A percentile compares a stretch with the other conserved stretches of the same genome.
Evolutionary conservation across 64 coral and sea anemone species (phyloP).

Genomic region (Pachyseris speciosa): DNA sequence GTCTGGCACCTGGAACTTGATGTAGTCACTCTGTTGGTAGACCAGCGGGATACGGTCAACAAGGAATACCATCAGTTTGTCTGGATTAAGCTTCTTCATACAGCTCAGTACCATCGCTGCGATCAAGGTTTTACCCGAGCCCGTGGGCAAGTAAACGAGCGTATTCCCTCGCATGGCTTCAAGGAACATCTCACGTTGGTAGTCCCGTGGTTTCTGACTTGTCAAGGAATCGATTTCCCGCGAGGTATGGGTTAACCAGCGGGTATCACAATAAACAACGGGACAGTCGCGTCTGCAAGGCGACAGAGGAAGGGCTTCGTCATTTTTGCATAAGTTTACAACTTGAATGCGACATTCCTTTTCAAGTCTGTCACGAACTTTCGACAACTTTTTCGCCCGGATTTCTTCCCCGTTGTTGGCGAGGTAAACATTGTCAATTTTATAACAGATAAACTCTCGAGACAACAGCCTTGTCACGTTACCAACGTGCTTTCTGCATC

Average conservation of each 20-base stretch:
- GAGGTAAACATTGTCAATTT: conserved; percentile 66
- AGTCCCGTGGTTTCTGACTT: conserved; percentile 70
- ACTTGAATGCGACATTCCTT: conserved; percentile 59
- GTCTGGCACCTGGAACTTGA: conserved; percentile 60
- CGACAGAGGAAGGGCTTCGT: not conserved
- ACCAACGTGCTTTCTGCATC: conserved; percentile 34
- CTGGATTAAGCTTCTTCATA: conserved; percentile 88
- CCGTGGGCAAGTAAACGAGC: conserved; percentile 88
- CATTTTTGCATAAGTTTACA: not conserved
- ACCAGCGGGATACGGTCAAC: conserved; percentile 87
- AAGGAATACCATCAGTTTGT: conserved; percentile 83
- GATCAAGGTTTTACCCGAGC: conserved; percentile 91
- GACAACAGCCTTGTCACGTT: conserved; percentile 33
- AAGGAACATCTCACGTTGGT: conserved; percentile 84
- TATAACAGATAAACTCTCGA: conserved; percentile 63
- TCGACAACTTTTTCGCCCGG: conserved; percentile 58
- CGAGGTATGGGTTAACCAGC: conserved; percentile 10
- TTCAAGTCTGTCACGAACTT: conserved; percentile 32
- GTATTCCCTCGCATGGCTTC: conserved; percentile 80
- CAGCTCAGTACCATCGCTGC: conserved; percentile 87
- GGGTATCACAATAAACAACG: conserved; percentile 84
- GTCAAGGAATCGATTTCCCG: conserved; percentile 55
- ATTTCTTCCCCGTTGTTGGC: conserved; percentile 12
- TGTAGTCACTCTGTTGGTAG: conserved; percentile 88
- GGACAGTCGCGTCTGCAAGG: not conserved